These are phyloP conservation scores for Catharus fuscescens DNA, from an alignment of 2,113 vertebrate genomes.

Conservation along the genomic window DNA sequence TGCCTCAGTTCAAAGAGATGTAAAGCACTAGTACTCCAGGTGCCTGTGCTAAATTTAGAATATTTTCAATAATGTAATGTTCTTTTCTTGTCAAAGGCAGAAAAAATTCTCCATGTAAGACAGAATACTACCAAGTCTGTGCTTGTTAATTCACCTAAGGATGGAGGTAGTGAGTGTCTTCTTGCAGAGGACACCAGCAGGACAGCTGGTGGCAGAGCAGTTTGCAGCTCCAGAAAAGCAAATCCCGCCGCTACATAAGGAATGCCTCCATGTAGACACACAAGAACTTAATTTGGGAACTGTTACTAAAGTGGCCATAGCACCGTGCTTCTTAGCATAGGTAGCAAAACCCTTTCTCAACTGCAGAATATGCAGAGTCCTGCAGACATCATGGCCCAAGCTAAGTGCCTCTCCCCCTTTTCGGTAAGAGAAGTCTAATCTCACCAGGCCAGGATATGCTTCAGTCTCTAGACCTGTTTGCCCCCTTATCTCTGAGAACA, in stretches of 20 bases:
- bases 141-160: background rate
- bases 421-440: background rate
- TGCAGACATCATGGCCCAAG: background rate
- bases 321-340: background rate
- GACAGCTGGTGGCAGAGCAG: background rate
- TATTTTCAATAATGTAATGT: background rate
- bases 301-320: background rate
- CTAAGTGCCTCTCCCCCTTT: background rate
- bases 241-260: background rate
- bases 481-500: background rate
- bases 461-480: background rate
- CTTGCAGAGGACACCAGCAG: background rate
- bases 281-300: background rate
- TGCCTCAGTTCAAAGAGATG: background rate
- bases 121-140: background rate
- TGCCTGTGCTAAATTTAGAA: background rate
- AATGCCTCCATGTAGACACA: fast-evolving
- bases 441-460: background rate
- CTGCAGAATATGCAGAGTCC: background rate
- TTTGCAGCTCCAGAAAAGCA: background rate
- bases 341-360: background rate
- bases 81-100: background rate
- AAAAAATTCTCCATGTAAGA: background rate
- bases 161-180: background rate
- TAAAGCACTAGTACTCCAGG: background rate